Percentiles rank a stretch among this genome's conserved stretches.
Evolutionary conservation across 2,797 vertebrate species (phyloP).

Genomic region (Uromys caudimaculatus): DNA sequence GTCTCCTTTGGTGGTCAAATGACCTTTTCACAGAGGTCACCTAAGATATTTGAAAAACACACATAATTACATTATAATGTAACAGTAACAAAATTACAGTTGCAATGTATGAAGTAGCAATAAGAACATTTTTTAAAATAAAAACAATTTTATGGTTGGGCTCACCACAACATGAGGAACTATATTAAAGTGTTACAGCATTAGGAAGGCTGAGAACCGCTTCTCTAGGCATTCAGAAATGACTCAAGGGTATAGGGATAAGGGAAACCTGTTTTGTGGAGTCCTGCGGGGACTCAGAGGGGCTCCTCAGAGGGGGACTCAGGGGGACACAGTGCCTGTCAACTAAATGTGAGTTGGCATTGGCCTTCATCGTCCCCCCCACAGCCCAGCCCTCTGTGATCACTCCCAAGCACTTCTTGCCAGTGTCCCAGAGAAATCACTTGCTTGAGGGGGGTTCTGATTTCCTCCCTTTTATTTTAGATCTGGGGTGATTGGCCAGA

Average conservation of each 20-base stretch:
- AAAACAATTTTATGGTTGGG: neutral
- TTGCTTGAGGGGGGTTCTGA: too few species aligned
- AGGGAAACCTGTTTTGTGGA: too few species aligned
- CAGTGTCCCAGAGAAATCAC: neutral
- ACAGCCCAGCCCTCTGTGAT: too few species aligned
- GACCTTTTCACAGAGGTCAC: neutral
- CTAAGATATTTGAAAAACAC: neutral
- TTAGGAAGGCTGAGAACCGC: neutral
- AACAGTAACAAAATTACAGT: neutral
- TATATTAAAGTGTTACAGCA: neutral
- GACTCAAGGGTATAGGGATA: neutral
- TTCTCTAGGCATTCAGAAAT: neutral
- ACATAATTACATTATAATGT: neutral
- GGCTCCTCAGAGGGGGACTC: neutral
- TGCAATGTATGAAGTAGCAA: neutral
- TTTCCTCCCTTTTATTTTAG: neutral
- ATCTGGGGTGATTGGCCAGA: neutral
- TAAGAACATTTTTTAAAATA: neutral
- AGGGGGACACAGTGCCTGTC: neutral
- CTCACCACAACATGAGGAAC: neutral
- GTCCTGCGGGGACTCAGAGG: neutral
- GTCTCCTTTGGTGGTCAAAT: neutral
- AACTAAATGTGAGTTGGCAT: neutral
- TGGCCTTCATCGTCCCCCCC: neutral
- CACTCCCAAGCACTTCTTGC: neutral